Percentiles rank a stretch among this genome's conserved stretches.
Conservation (phyloP, 2,113 vertebrate genomes). For the Sturnira hondurensis region DNA sequence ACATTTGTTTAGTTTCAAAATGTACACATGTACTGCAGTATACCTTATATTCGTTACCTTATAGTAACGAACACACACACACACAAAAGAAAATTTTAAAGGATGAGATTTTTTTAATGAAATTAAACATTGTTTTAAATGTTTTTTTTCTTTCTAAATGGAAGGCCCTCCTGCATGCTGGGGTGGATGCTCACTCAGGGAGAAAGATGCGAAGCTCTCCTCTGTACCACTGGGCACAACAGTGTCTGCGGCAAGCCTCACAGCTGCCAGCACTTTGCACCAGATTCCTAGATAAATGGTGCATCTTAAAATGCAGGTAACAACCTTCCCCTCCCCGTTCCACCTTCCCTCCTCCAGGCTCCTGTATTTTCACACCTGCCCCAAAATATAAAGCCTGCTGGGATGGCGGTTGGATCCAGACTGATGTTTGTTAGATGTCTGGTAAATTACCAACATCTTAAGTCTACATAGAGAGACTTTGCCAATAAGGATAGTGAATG, state of each 20-base stretch:
- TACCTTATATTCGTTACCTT: too few species aligned
- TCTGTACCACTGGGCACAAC: accelerated
- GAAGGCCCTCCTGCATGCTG: background rate
- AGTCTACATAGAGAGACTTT: background rate
- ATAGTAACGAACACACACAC: background rate
- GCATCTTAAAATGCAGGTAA: background rate
- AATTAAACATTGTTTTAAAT: background rate
- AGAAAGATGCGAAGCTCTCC: background rate
- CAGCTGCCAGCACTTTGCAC: background rate
- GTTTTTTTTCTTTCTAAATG: background rate
- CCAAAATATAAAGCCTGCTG: background rate
- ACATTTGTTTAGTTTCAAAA: background rate
- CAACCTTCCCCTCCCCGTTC: background rate
- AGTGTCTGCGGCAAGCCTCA: background rate
- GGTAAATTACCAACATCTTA: background rate
- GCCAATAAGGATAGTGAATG: background rate
- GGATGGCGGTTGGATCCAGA: slow-evolving; percentile 13
- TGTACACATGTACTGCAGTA: background rate
- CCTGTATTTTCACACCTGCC: background rate
- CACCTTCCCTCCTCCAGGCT: background rate
- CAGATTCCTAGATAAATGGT: slow-evolving; percentile 2
- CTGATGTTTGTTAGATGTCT: slow-evolving; percentile 31
- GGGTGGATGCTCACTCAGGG: accelerated
- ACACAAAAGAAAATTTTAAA: background rate
- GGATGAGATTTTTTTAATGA: background rate